Evolutionary conservation across 1,140 invertebrate genomes (phyloP), one percentile per base, ranked within the genome.

Genomic region (Drosophila elegans): DNA sequence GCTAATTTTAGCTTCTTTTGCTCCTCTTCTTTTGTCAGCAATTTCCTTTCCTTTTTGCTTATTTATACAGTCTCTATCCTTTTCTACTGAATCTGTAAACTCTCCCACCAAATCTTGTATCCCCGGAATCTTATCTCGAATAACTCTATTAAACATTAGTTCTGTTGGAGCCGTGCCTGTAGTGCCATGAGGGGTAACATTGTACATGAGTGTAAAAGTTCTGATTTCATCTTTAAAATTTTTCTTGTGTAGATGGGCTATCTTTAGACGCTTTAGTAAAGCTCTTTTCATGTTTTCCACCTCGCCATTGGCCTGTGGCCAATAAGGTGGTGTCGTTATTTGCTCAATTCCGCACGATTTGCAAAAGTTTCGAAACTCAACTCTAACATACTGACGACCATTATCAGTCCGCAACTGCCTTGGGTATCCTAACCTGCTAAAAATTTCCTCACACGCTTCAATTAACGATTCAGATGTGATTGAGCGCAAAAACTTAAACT

Each of bases 141-240:
- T 80, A 0, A 46, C 32, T 46, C 78, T 27, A 16, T 69, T 62
- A 29, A 78, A 75, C 62, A 48, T 29, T 9, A 48, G n/a, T 27
- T 81, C 66, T 10, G 67, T 59, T 45, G 75, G 67, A 10, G 78
- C 38, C 41, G 73, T 71, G 5, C 63, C 68, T 42, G 76, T 80
- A 9, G 63, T 69, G 3, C 77, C 54, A 73, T 78, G 71, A 13
- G 79, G 80, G 12, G 71, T 80, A 11, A 76, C 67, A 32, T 80
- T 83, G 5, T 73, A 67, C 63, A 68, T 76, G 13, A 44, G 16
- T 16, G 42, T 44, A 7, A 44, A 44, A 3, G 42, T 9, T 44
- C 42, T 2, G 7, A 44, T 44, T 21, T 44, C 13, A 44, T 21
- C 13, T 16, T 44, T 44, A 21, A 44, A 13, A 44, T 44, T 13